Base-by-base conservation (phyloP, 2,888 invertebrate species). In the Mesoligia furuncula region DNA sequence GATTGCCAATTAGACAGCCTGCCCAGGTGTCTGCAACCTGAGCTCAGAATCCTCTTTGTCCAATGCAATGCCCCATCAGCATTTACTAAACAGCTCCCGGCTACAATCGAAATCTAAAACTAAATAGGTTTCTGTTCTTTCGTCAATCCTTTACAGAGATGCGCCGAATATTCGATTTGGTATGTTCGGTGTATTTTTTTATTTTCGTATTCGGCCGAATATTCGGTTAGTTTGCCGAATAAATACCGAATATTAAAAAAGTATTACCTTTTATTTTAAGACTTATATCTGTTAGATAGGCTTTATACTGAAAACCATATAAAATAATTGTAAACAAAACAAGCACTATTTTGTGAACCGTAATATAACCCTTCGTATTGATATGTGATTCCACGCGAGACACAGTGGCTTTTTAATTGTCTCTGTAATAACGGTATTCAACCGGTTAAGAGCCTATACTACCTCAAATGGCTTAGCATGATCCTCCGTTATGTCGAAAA, bases 1-100 rank as follows among this genome's bases (percentile, higher is more conserved):
- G 93, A 94, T 93, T 93, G 92, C 86, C 93, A 93, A 94, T 93
- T 93, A 93, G 87, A 86, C 80, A 84, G 86, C 84, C 87, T 85
- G 85, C 81, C 88, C 92, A 93, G 93, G 92, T 93, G 92, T 89
- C 86, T 86, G 86, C 79, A 77, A 85, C 72, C 77, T 71, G 70
- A 73, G 87, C 85, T 88, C 83, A 83, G 85, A 87, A 88, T 89
- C 85, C 88, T 86, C 86, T 90, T 89, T 85, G 88, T 90, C 85
- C 91, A 90, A 90, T 81, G 83, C 84, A 88, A 85, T 78, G 88
- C 90, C 75, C 80, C 84, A 90, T 91, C 91, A 91, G 92, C 91
- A 87, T 90, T 89, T 88, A 90, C 87, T 89, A 90, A 91, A 89
- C 89, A 91, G 85, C 88, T 80, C 86, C 81, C 48, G 36, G 77